Conservation (phyloP, 2,888 invertebrate genomes). For the Hylaea fasciaria region DNA sequence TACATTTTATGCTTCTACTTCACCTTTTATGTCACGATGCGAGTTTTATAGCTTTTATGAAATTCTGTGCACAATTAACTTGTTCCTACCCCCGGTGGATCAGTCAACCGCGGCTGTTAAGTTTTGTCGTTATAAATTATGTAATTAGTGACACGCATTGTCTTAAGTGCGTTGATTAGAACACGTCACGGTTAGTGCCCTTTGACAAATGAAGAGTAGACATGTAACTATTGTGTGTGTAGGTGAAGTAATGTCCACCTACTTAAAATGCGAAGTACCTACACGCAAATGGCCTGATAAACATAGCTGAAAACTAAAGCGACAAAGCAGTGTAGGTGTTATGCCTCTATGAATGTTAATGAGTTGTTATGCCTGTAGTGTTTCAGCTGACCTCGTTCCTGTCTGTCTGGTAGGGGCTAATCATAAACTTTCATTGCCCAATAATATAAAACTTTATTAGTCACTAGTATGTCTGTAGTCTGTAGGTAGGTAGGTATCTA, state of each 20-base stretch:
- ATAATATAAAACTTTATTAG: constrained; percentile 56
- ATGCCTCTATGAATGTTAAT: constrained; percentile 41
- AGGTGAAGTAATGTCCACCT: not conserved
- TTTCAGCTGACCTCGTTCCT: constrained; percentile 40
- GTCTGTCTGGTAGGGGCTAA: constrained; percentile 45
- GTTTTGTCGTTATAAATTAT: constrained; percentile 67
- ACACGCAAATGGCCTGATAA: constrained; percentile 4
- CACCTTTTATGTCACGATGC: constrained; percentile 75
- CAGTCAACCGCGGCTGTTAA: constrained; percentile 56
- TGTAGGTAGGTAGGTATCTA: constrained; percentile 10
- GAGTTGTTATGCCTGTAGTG: constrained; percentile 37
- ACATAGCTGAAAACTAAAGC: constrained; percentile 18
- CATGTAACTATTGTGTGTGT: no score
- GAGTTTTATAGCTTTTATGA: constrained; percentile 77
- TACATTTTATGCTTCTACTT: constrained; percentile 74
- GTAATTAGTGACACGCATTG: constrained; percentile 68
- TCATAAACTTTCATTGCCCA: constrained; percentile 54
- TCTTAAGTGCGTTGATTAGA: constrained; percentile 49
- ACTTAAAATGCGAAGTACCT: constrained; percentile 4
- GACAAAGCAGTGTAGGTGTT: constrained; percentile 20
- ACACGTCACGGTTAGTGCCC: constrained; percentile 1
- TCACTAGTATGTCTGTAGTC: constrained; percentile 24
- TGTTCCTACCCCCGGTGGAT: constrained; percentile 66
- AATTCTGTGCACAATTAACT: constrained; percentile 79
- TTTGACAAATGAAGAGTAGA: not conserved